A percentile compares a stretch with the other conserved stretches of the same genome.
phyloP scores from a whole-genome alignment of 2,888 invertebrate genomes.

The Leptopilina myrica region DNA sequence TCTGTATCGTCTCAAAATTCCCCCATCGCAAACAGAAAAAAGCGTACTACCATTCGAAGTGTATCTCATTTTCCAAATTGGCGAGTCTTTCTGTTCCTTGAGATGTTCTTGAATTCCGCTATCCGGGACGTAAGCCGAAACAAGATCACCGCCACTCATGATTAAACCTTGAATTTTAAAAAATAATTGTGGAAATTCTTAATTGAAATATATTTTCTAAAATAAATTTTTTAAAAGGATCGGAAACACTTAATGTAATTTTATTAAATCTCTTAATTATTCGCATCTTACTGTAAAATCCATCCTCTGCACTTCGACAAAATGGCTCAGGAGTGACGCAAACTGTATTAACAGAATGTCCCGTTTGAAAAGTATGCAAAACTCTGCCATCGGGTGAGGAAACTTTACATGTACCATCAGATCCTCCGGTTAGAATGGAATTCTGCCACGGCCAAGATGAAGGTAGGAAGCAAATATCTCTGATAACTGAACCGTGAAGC shows the following conservation, averaged over 20 bases:
- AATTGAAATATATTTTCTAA: too few relatives aligned
- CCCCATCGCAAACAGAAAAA: conserved; percentile 76
- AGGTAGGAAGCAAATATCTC: conserved; percentile 77
- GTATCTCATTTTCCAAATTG: conserved; percentile 76
- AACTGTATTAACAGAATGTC: conserved; percentile 75
- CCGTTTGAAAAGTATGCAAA: conserved; percentile 75
- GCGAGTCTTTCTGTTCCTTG: conserved; percentile 73
- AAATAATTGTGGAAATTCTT: not conserved
- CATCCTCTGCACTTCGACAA: conserved; percentile 72
- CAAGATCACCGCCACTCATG: conserved; percentile 76
- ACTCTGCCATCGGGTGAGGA: conserved; percentile 76
- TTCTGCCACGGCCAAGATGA: conserved; percentile 78
- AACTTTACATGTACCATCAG: conserved; percentile 76
- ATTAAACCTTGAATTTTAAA: conserved; percentile 70
- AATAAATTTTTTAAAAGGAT: too few relatives aligned
- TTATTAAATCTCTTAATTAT: too few relatives aligned
- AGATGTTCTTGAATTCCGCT: conserved; percentile 74
- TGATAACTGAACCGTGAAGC: conserved; percentile 75
- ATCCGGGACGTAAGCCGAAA: conserved; percentile 76
- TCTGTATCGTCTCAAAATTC: conserved; percentile 75
- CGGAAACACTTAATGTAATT: too few relatives aligned
- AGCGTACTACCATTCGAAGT: conserved; percentile 76
- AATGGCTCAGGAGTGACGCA: conserved; percentile 77
- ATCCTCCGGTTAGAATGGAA: conserved; percentile 74
- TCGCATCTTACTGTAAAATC: conserved; percentile 73